phyloP scores from a whole-genome alignment of 92 coral and sea anemone species.

The Zoanthus sociatus region DNA sequence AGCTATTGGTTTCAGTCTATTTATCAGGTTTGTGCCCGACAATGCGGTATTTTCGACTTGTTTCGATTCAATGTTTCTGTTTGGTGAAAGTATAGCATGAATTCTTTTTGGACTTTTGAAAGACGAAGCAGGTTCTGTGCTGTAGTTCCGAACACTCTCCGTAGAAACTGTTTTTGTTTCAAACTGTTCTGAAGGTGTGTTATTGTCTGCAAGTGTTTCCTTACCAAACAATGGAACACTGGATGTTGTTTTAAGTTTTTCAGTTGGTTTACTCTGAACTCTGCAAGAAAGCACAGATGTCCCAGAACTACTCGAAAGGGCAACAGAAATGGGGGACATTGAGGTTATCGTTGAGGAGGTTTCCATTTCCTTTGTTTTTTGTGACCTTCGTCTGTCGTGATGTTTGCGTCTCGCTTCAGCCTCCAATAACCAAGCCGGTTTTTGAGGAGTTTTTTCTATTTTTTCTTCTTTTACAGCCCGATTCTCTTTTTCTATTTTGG shows the following conservation, averaged over 20 bases:
- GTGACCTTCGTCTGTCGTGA: slow-evolving; percentile 77
- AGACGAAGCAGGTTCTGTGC: neutral
- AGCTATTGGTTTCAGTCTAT: neutral
- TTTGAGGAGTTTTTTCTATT: slow-evolving; percentile 80
- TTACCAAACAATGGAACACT: slow-evolving; percentile 12
- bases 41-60: neutral
- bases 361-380: slow-evolving; percentile 52
- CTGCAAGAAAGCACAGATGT: neutral
- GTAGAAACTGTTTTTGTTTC: neutral
- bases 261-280: neutral
- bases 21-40: neutral
- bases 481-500: slow-evolving; percentile 83
- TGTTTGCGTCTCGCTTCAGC: slow-evolving; percentile 89
- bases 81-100: neutral
- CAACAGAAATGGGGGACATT: neutral
- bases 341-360: neutral
- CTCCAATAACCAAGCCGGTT: slow-evolving; percentile 96
- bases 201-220: neutral
- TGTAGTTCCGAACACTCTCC: neutral
- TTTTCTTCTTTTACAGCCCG: slow-evolving; percentile 85
- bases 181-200: neutral
- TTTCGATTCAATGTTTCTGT: slow-evolving; percentile 15
- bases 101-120: slow-evolving; percentile 3
- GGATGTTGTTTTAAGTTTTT: slow-evolving; percentile 9
- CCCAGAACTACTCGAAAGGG: slow-evolving; percentile 2